These are phyloP conservation scores for Dryas iulia DNA, from an alignment of 1,140 invertebrate genomes.

Conservation along the genomic window DNA sequence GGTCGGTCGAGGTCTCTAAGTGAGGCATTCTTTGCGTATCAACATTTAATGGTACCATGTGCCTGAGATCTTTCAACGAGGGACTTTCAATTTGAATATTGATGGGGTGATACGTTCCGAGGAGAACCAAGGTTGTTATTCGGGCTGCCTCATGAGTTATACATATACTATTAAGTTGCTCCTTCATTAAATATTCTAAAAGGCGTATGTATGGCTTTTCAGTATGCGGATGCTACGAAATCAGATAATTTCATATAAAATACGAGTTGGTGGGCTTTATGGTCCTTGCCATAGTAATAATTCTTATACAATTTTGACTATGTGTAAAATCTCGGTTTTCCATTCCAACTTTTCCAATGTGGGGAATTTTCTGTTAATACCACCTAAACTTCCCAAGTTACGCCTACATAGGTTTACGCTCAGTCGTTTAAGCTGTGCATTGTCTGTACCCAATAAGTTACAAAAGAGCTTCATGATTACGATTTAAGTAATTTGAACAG, in stretches of 20 bases:
- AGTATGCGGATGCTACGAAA: neutral
- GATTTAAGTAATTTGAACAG: too few species aligned
- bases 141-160: neutral
- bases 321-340: too few species aligned
- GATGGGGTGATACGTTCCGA: conserved; percentile 49
- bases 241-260: neutral
- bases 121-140: conserved; percentile 29
- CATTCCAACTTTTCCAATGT: too few species aligned
- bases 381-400: too few species aligned
- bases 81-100: conserved; percentile 73
- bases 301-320: too few species aligned
- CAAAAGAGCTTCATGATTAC: too few species aligned
- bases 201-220: neutral
- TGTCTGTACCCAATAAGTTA: too few species aligned
- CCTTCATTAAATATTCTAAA: neutral
- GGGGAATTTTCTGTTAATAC: too few species aligned
- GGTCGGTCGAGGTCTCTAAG: conserved; percentile 61
- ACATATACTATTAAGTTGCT: neutral
- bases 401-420: too few species aligned
- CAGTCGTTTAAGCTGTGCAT: too few species aligned
- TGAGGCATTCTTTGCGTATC: conserved; percentile 71
- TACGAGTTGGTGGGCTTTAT: too few species aligned
- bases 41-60: conserved; percentile 66
- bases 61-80: conserved; percentile 61
- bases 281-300: too few species aligned